A percentile compares a stretch with the other conserved stretches of the same genome.
These are phyloP conservation scores for Zelostemma sp. DNA, from an alignment of 1,140 invertebrate genomes.

Conservation along the genomic window DNA sequence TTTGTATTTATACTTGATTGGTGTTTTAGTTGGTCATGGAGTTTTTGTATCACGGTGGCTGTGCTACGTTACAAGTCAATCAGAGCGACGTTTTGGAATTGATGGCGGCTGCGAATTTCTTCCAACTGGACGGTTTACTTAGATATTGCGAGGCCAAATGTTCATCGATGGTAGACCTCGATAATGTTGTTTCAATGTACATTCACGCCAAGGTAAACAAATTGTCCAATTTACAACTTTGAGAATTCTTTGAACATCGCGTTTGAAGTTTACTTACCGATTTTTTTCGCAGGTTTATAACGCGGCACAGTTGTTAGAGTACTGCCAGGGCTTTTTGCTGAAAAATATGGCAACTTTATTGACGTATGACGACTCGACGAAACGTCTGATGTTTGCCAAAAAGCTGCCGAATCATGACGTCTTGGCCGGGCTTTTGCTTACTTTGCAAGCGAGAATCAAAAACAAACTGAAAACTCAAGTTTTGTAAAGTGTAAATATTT, in stretches of 20 bases:
- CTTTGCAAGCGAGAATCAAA: constrained; percentile 85
- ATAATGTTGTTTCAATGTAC: constrained; percentile 93
- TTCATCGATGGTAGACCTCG: constrained; percentile 85
- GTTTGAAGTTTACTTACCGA: not conserved
- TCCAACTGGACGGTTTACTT: constrained; percentile 87
- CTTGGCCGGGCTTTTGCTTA: constrained; percentile 82
- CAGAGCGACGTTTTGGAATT: constrained; percentile 87
- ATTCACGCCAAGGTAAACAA: constrained; percentile 89
- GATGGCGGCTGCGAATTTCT: constrained; percentile 93
- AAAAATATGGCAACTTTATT: constrained; percentile 94
- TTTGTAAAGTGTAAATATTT: not conserved
- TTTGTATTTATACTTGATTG: constrained; percentile 14
- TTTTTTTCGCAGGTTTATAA: constrained; percentile 81
- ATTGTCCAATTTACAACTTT: no score
- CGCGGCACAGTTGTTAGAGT: constrained; percentile 86
- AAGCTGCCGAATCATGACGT: constrained; percentile 92
- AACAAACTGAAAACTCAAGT: constrained; percentile 58
- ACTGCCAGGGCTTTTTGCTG: constrained; percentile 90
- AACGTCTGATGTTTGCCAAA: constrained; percentile 88
- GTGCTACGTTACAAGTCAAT: constrained; percentile 81
- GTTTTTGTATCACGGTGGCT: constrained; percentile 91
- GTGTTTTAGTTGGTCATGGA: constrained; percentile 87
- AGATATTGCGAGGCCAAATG: constrained; percentile 88
- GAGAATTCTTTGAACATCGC: constrained; percentile 1
- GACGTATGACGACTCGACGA: constrained; percentile 91